Evolutionary conservation across 2,888 invertebrate genomes (phyloP), one percentile per base, ranked within the genome.

Genomic region (Phyto melanocephala): DNA sequence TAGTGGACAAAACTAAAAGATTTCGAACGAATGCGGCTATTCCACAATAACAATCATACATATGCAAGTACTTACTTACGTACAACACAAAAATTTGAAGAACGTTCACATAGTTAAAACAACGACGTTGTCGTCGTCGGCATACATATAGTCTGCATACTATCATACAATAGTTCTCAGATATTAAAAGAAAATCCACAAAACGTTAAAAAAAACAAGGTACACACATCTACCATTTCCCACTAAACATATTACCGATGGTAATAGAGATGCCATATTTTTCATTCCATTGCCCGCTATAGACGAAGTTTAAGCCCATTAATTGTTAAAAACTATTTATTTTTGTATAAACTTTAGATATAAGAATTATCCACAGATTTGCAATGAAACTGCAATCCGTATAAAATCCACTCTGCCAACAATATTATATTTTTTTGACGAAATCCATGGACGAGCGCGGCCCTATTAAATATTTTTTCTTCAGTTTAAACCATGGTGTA

Each of bases 91-190:
- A 50, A 60, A 82, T 82, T 70, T 65, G 17, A 71, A 70, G 78
- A 82, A 82, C 81, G 81, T 82, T 82, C 81, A 79, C 79, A 82
- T 82, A 75, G 70, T 82, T 79, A 42, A 79, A 76, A 60, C 79
- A 77, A 70, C 81, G 72, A 71, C 76, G 63, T 63, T 77, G 28
- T 63, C 81, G 77, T 63, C 81, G 28, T 63, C 81, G 77, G 77
- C 74, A 82, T 82, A 82, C 82, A 82, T 82, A 79, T 76, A 79
- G 82, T 82, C 75, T 79, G 82, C 79, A 82, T 82, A 71, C 82
- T 79, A 71, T 50, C 71, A 78, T 17, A 78, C 74, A 63, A 72
- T 82, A 67, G 79, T 82, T 79, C 75, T 79, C 75, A 82, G 79
- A 82, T 82, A 82, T 79, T 75, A 54, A 71, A 82, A 63, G 40